Evolutionary conservation across 2,797 vertebrate genomes (phyloP), one percentile per base, ranked within the genome.

Genomic region (Protosalanx chinensis): DNA sequence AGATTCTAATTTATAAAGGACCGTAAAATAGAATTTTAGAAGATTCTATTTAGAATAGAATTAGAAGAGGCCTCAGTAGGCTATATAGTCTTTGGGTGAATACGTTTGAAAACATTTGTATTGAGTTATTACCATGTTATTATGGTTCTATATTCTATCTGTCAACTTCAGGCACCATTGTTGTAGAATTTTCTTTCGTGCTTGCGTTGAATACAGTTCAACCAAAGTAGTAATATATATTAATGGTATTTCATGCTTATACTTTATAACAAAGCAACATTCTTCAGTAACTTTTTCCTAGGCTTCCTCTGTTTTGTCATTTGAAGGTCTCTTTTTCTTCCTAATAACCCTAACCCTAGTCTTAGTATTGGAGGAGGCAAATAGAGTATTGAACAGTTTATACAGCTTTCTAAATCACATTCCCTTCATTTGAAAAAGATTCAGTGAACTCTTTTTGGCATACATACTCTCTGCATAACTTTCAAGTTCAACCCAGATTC

Each of bases 401-500:
- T 35, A 32, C 10, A 29, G 30, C 16, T 32, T 16, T n/a, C 16
- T 63, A 4, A 18, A 69, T 33, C 62, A 73, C 67, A 70, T 69
- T 62, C 49, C 46, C 58, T 46, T 46, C 41, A 8, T 46, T 8
- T 46, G 41, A 46, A 12, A 12, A 46, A 46, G 41, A 76, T 56
- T 33, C 32, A 18, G 6, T 20, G 16, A 58, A 23, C 75, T 64
- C 57, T 62, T n/a, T 4, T 16, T 6, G 41, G 41, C 12, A 46
- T 46, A 46, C 41, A 18, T 16, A 56, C 51, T 10, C 15, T 10
- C 51, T 53, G 37, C 37, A 41, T 35, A 1, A 10, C 8, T 41
- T 8, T 41, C 6, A 41, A 16, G 51, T 58, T 46, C 41, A 46
- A 13, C 68, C 71, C 72, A 1, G 7, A 57, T 72, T 64, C 76